These are phyloP conservation scores for Macropus fuliginosus DNA, from an alignment of 2,797 vertebrate species.

Conservation along the genomic window DNA sequence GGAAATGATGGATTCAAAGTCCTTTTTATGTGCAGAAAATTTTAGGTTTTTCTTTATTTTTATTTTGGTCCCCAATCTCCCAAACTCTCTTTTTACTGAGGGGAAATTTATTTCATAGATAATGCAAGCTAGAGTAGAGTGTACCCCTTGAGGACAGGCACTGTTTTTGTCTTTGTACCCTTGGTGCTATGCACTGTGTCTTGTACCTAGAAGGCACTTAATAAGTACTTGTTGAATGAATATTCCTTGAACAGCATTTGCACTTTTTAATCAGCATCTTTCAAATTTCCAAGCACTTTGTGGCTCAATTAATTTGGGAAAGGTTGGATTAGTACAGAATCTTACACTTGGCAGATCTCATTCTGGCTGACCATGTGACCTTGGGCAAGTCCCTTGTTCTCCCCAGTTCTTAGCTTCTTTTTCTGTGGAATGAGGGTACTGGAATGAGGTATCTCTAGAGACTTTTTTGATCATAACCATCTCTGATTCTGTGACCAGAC, in stretches of 20 bases:
- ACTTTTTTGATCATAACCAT: not conserved
- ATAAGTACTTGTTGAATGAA: not conserved
- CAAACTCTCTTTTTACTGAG: not conserved
- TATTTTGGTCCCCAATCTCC: not conserved
- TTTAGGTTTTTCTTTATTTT: not conserved
- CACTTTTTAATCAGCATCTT: not conserved
- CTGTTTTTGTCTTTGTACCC: not conserved
- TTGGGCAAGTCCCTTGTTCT: not conserved
- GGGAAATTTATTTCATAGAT: not conserved
- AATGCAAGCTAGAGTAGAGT: not conserved
- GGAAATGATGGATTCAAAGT: not conserved
- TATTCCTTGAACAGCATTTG: not conserved
- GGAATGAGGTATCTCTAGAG: not conserved
- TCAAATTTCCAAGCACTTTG: not conserved
- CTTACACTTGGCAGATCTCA: not conserved
- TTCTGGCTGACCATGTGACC: not conserved
- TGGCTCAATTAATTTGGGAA: not conserved
- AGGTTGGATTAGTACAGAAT: not conserved
- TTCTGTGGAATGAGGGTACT: not conserved
- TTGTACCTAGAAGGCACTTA: not conserved
- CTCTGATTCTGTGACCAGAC: not conserved
- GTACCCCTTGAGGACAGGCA: not conserved
- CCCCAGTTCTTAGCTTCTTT: not conserved
- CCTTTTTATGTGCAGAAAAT: not conserved
- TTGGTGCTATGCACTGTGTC: rapidly evolving